A percentile compares a stretch with the other conserved stretches of the same genome.
phyloP scores from a whole-genome alignment of 2,888 invertebrate genomes.

The Tricholauxania praeusta region DNA sequence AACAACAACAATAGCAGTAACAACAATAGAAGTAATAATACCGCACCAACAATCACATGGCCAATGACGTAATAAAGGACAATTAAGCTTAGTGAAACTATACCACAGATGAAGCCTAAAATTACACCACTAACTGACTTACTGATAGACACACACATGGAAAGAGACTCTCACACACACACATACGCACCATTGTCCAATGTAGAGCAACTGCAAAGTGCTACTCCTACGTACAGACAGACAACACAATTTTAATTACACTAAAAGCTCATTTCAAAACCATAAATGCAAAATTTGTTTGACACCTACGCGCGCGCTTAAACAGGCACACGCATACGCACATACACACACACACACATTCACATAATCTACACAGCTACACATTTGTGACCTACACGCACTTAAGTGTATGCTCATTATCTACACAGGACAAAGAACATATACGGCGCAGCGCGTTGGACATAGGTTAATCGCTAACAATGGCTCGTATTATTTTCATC shows the following conservation, averaged over 20 bases:
- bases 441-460: not conserved
- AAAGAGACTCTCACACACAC: not conserved
- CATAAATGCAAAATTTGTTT: conserved; percentile 45
- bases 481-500: conserved; percentile 2
- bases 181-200: too few relatives aligned
- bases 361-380: not conserved
- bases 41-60: not conserved
- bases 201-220: not conserved
- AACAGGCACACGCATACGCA: not conserved
- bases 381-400: not conserved
- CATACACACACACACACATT: not conserved
- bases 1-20: not conserved
- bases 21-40: not conserved
- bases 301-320: conserved; percentile 37
- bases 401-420: conserved; percentile 22
- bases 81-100: conserved; percentile 9
- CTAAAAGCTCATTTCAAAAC: conserved; percentile 46
- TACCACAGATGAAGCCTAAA: conserved; percentile 17
- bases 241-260: conserved; percentile 45
- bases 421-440: not conserved
- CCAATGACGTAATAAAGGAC: conserved; percentile 15
- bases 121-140: not conserved
- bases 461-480: conserved; percentile 15
- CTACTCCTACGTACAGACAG: not conserved
- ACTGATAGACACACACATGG: not conserved